These are phyloP conservation scores for Drosophila bifasciata DNA, from an alignment of 1,140 invertebrate species.

Conservation along the genomic window DNA sequence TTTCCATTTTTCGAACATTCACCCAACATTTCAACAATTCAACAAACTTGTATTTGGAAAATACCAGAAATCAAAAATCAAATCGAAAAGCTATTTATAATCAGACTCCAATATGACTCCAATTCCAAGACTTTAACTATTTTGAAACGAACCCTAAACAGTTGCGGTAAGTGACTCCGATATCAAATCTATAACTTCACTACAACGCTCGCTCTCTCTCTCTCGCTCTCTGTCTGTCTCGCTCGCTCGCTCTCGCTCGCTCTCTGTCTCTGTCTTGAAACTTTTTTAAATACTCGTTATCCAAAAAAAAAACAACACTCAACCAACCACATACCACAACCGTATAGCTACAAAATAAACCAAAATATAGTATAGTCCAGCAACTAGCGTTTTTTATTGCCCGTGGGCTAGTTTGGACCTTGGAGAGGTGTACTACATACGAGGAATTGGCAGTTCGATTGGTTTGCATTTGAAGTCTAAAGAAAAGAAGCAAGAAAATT, in stretches of 20 bases:
- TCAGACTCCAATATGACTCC: conserved; percentile 24
- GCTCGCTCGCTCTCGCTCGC: conserved; percentile 65
- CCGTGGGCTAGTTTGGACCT: conserved; percentile 50
- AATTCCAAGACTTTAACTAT: conserved; percentile 60
- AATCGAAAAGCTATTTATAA: conserved; percentile 18
- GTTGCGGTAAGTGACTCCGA: conserved; percentile 78
- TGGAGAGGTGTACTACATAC: conserved; percentile 45
- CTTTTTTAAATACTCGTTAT: conserved; percentile 50
- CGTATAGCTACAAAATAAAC: conserved; percentile 22
- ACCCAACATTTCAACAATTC: conserved; percentile 49
- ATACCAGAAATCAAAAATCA: conserved; percentile 42
- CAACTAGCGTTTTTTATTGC: conserved; percentile 30
- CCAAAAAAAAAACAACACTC: conserved; percentile 47
- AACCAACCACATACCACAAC: conserved; percentile 29
- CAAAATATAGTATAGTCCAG: conserved; percentile 24
- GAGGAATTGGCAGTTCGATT: conserved; percentile 51
- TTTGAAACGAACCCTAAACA: conserved; percentile 36
- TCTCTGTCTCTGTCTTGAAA: conserved; percentile 62
- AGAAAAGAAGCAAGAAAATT: conserved; percentile 23
- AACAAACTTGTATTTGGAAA: conserved; percentile 58
- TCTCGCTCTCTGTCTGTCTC: conserved; percentile 55
- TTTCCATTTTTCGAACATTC: conserved; percentile 53
- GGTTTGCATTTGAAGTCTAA: conserved; percentile 23
- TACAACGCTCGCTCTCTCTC: conserved; percentile 57
- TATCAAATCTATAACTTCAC: conserved; percentile 49